These are phyloP conservation scores for Amiota mariae DNA, from an alignment of 2,888 invertebrate genomes.

Conservation along the genomic window DNA sequence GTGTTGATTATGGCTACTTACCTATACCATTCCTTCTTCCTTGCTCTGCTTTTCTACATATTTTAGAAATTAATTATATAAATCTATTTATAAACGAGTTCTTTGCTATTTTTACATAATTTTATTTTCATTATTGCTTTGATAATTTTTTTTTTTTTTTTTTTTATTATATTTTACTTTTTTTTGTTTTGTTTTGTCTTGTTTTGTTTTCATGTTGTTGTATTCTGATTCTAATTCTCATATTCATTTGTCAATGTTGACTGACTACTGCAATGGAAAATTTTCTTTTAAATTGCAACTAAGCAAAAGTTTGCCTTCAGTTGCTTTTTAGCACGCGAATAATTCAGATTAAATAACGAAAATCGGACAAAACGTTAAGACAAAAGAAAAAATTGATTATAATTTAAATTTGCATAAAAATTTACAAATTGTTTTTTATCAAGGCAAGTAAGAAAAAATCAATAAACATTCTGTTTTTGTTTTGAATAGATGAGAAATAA, in stretches of 20 bases:
- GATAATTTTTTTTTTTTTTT: constrained; percentile 22
- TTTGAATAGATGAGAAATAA: not conserved
- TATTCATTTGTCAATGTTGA: no score
- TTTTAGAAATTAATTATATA: no score
- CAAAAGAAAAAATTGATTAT: not conserved
- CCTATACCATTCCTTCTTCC: no score
- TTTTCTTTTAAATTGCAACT: constrained; percentile 21
- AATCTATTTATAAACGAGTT: no score
- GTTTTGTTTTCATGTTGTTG: not conserved
- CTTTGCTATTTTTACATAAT: no score
- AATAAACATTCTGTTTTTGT: constrained; percentile 14
- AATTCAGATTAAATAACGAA: constrained; percentile 3
- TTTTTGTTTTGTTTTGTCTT: constrained; percentile 13
- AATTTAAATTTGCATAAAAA: not conserved
- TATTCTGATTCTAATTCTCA: not conserved
- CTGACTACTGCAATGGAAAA: no score
- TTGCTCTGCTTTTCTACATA: no score
- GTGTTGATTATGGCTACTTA: no score
- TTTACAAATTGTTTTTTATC: not conserved
- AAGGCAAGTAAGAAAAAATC: constrained; percentile 26
- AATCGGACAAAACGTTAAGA: not conserved
- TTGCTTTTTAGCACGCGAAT: constrained; percentile 55
- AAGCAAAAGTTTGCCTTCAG: constrained; percentile 46
- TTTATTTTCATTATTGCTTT: no score
- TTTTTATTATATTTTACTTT: no score